Evolutionary conservation across 64 coral and sea anemone species (phyloP), one percentile per base, ranked within the genome.

Genomic region (Acropora tenuis): DNA sequence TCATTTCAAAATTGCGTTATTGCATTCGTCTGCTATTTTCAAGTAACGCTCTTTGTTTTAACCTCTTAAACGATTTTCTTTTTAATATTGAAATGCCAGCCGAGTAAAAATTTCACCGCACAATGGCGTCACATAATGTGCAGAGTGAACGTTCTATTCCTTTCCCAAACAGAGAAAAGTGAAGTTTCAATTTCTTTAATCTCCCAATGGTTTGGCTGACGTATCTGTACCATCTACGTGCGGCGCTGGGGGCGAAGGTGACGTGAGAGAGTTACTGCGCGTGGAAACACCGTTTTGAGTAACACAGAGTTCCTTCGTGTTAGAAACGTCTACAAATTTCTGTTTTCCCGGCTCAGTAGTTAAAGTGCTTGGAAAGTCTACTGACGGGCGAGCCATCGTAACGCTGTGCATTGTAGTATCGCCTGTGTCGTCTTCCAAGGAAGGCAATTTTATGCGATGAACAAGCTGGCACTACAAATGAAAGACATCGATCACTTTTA

Each of bases 211-310:
- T 69, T 66, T 83, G 15, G 80, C 5, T 17, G 80, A n/a, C 10
- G 42, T 12, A 44, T 83, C 80, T 83, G 68, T 12, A 30, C 30
- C 30, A 30, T 30, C 30, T 30, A 30, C 30, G 30, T 30, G 30
- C 5, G 65, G 6, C 16, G 11, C 8, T 5, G 20, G 9, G 1
- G 80, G n/a, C 13, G 41, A 59, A 47, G 12, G 12, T 15, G 80
- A 59, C 44, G 58, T 44, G 46, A 52, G 42, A 67, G 80, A 67
- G 19, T 47, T 41, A 5, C 59, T 61, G 59, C 11, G 41, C 0
- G 3, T 45, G 41, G 11, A 75, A 12, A 15, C 80, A 67, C 80
- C 80, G 15, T 83, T 83, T 83, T 68, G 80, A 47, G 63, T n/a
- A 11, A 83, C 80, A 59, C 58, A 60, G 0, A 83, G 59, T 16